phyloP scores from a whole-genome alignment of 1,140 invertebrate genomes.

The Gerris buenoi region DNA sequence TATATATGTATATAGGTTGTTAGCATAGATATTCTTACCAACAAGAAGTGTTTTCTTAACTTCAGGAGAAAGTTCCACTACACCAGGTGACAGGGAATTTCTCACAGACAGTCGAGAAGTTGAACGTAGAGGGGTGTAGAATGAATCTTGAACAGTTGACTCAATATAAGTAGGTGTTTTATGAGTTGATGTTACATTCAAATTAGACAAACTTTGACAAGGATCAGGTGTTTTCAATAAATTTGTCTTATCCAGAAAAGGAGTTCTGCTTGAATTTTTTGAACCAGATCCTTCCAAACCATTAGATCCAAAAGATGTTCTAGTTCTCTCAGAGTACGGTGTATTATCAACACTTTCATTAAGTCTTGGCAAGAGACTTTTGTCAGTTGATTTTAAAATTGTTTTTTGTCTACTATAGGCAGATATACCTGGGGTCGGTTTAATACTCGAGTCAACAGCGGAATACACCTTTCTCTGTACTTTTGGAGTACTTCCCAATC shows the following conservation, averaged over 20 bases:
- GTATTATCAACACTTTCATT: neutral
- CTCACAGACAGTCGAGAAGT: neutral
- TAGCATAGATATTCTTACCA: too few species aligned
- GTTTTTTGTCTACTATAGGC: neutral
- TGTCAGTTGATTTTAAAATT: neutral
- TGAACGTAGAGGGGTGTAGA: neutral
- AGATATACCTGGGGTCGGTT: neutral
- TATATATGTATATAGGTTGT: too few species aligned
- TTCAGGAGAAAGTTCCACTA: neutral
- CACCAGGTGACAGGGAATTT: neutral
- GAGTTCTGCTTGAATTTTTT: neutral
- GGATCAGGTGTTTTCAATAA: neutral
- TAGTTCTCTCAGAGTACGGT: too few species aligned
- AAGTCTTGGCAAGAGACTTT: too few species aligned
- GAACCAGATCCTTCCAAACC: neutral
- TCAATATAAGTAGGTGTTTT: neutral
- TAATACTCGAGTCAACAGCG: neutral
- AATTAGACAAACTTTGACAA: neutral
- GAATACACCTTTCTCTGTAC: neutral
- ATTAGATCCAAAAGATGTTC: neutral
- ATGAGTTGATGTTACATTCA: neutral
- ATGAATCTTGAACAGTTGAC: neutral
- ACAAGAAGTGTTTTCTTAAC: neutral
- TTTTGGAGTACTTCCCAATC: neutral
- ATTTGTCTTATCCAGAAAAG: neutral